Conservation (phyloP, 2,888 invertebrate species). For the Phortica magna region DNA sequence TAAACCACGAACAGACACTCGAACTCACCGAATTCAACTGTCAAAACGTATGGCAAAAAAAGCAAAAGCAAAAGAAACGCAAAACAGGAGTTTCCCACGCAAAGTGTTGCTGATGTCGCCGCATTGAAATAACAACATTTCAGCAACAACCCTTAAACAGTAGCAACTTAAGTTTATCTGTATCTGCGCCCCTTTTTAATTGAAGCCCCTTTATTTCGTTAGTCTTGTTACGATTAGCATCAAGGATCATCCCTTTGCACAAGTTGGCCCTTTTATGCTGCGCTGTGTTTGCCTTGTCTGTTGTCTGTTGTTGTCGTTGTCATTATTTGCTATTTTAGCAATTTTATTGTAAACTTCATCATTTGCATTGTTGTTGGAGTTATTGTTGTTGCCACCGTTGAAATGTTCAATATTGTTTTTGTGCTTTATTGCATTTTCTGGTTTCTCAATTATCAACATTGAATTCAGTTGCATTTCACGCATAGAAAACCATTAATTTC, state of each 20-base stretch:
- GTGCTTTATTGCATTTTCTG: constrained; percentile 44
- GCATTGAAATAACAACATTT: constrained; percentile 58
- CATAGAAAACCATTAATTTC: constrained; percentile 29
- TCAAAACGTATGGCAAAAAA: too few relatives aligned
- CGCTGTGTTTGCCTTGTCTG: not conserved
- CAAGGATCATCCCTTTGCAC: constrained; percentile 65
- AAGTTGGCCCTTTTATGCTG: constrained; percentile 13
- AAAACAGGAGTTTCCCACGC: constrained; percentile 58
- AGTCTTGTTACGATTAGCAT: constrained; percentile 57
- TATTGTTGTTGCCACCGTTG: constrained; percentile 35
- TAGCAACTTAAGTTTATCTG: not conserved
- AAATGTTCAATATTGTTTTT: constrained; percentile 61
- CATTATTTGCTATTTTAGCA: constrained; percentile 74
- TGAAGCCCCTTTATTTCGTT: constrained; percentile 60
- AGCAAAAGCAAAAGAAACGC: not conserved
- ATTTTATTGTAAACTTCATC: constrained; percentile 66
- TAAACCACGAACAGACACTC: constrained; percentile 65
- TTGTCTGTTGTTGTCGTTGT: constrained; percentile 58
- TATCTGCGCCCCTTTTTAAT: constrained; percentile 66
- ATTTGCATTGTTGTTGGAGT: not conserved
- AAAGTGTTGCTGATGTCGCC: constrained; percentile 73
- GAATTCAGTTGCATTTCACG: constrained; percentile 22
- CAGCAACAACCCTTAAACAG: constrained; percentile 28
- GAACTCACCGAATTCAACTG: too few relatives aligned
- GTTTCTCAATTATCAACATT: constrained; percentile 41